phyloP scores from a whole-genome alignment of 2,797 vertebrate species.

The Acanthurus tractus region DNA sequence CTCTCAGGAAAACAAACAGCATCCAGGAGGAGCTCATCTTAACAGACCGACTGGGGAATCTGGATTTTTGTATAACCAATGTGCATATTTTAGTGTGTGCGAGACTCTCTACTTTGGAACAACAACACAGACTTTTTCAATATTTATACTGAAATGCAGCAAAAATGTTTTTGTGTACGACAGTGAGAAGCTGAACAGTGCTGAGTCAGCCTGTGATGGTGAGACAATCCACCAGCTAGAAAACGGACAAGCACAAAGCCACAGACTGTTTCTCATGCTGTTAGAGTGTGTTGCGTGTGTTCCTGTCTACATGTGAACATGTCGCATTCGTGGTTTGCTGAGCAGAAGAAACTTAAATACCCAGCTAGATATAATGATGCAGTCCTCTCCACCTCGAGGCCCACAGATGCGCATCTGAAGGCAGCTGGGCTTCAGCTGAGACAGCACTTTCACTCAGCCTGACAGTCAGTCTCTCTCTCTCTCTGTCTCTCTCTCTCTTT shows the following conservation, averaged over 20 bases:
- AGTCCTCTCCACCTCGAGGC: slow-evolving; percentile 65
- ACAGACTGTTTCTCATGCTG: slow-evolving; percentile 20
- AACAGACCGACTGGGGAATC: slow-evolving; percentile 1
- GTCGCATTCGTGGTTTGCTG: slow-evolving; percentile 45
- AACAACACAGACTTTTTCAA: not conserved
- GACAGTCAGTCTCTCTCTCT: slow-evolving; percentile 59
- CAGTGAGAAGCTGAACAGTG: not conserved
- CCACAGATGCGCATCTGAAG: slow-evolving; percentile 70
- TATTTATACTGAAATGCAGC: not conserved
- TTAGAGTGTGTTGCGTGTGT: slow-evolving; percentile 15
- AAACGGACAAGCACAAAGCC: slow-evolving; percentile 25
- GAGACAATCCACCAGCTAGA: slow-evolving; percentile 28
- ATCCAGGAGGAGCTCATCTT: slow-evolving; percentile 26
- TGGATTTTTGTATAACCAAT: slow-evolving; percentile 5
- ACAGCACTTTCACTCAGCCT: slow-evolving; percentile 70
- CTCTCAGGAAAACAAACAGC: slow-evolving; percentile 35
- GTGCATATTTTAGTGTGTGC: not conserved
- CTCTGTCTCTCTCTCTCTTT: slow-evolving; percentile 11
- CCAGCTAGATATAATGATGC: slow-evolving; percentile 69
- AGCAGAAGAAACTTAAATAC: slow-evolving; percentile 50
- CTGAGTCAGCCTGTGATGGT: slow-evolving; percentile 23
- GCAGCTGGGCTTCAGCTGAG: slow-evolving; percentile 78
- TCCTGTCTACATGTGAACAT: slow-evolving; percentile 26
- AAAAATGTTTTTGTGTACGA: not conserved
- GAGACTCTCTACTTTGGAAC: not conserved